Percentiles rank a stretch among this genome's conserved stretches.
phyloP scores from a whole-genome alignment of 2,797 vertebrate species.

The Sciurus vulgaris region DNA sequence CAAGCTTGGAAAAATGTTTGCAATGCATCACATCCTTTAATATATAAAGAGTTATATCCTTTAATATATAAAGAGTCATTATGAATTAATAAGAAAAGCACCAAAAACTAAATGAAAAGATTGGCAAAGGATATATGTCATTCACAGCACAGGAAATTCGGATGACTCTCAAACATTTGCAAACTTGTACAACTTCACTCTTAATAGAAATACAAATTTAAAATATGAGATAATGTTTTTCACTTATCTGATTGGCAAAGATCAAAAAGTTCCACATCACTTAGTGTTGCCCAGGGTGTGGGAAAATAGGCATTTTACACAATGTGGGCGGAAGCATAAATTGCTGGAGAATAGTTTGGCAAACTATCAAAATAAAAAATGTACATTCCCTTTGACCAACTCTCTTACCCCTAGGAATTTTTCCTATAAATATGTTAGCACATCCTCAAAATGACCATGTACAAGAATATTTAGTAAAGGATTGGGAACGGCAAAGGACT shows the following conservation, averaged over 20 bases:
- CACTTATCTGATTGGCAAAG: not conserved
- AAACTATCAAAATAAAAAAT: not conserved
- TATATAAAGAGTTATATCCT: not conserved
- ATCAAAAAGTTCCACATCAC: not conserved
- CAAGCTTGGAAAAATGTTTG: not conserved
- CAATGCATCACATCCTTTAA: not conserved
- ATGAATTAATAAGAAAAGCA: constrained; percentile 52
- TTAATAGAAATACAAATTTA: not conserved
- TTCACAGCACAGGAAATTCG: not conserved
- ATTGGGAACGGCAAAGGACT: not conserved
- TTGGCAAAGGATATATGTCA: not conserved
- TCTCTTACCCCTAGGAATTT: not conserved
- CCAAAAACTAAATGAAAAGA: not conserved
- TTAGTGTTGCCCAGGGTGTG: not conserved
- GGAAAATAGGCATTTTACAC: not conserved
- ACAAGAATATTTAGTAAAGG: not conserved
- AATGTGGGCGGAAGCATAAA: not conserved
- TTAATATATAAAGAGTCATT: constrained; percentile 37
- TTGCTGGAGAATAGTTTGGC: not conserved
- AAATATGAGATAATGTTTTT: constrained; percentile 8
- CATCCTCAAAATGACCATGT: not conserved
- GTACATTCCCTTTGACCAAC: not conserved
- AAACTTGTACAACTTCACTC: not conserved
- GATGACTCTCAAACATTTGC: not conserved
- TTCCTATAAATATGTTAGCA: not conserved